Evolutionary conservation across 30 jellyfish, hydroid and myxozoan species (phyloP).

Genomic region (Pelagia noctiluca): DNA sequence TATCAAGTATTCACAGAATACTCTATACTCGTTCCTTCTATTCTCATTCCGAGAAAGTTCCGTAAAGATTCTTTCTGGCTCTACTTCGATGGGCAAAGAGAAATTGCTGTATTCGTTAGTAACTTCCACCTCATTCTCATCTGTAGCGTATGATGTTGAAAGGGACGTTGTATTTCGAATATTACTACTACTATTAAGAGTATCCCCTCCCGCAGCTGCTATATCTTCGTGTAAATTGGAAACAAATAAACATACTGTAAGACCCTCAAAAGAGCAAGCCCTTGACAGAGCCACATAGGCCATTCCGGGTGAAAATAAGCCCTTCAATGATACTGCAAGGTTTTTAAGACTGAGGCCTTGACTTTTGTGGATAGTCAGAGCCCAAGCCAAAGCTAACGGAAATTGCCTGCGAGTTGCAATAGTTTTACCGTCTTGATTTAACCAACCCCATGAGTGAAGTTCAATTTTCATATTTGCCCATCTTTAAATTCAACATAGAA

Average conservation of each 20-base stretch:
- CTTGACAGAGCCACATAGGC: conserved; percentile 4
- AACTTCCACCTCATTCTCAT: conserved; percentile 1
- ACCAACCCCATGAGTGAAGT: neutral
- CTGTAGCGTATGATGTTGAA: neutral
- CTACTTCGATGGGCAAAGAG: neutral
- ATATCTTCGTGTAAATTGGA: neutral
- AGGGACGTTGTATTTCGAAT: neutral
- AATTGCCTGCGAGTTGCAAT: conserved; percentile 2
- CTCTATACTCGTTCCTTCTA: neutral
- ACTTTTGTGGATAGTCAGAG: conserved; percentile 5
- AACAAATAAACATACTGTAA: neutral
- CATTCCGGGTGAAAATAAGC: conserved; percentile 1
- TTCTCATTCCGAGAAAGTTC: neutral
- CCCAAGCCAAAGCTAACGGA: conserved; percentile 1
- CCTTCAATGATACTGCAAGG: conserved; percentile 4
- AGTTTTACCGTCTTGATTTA: neutral
- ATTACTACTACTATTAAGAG: neutral
- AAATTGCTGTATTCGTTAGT: neutral
- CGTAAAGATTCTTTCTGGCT: conserved; percentile 5
- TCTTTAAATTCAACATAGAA: neutral
- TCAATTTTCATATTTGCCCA: neutral
- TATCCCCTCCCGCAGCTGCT: neutral
- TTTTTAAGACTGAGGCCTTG: conserved; percentile 5
- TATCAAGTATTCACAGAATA: neutral
- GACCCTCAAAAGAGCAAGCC: conserved; percentile 5